phyloP scores from a whole-genome alignment of 2,888 invertebrate genomes.

The Apamea epomidion region DNA sequence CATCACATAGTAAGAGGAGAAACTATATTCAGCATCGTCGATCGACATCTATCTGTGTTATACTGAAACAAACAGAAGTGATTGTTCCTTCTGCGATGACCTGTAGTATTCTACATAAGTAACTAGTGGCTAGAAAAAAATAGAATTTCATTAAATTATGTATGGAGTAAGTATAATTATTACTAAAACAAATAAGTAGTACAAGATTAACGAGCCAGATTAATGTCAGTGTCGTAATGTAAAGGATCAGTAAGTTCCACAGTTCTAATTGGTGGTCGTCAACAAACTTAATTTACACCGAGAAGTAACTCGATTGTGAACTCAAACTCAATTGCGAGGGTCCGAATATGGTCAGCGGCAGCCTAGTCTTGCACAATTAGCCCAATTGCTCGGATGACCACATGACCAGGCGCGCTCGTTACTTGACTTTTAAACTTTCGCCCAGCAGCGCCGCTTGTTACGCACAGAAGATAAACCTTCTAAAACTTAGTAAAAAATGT shows the following conservation, averaged over 20 bases:
- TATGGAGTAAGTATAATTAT: not conserved
- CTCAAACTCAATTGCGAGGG: slow-evolving; percentile 44
- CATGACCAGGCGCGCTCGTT: slow-evolving; percentile 14
- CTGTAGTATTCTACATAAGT: no score
- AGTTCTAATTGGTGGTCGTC: slow-evolving; percentile 43
- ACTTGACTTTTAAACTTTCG: slow-evolving; percentile 11
- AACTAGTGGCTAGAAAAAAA: not conserved
- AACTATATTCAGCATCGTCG: not conserved
- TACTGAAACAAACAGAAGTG: not conserved
- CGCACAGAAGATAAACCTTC: not conserved
- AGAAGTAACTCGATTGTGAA: slow-evolving; percentile 54
- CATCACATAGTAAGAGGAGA: not conserved
- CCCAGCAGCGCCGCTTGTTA: not conserved
- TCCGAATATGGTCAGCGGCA: slow-evolving; percentile 41
- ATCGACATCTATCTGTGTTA: not conserved
- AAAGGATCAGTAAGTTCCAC: slow-evolving; percentile 34
- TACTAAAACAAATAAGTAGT: not conserved
- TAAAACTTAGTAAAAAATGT: slow-evolving; percentile 9
- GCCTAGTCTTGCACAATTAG: slow-evolving; percentile 36
- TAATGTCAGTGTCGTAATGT: slow-evolving; percentile 12
- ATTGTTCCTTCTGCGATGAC: not conserved
- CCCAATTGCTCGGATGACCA: slow-evolving; percentile 32
- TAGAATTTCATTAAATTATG: not conserved
- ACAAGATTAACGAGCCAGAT: not conserved
- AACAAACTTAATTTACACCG: slow-evolving; percentile 57